Evolutionary conservation across 2,113 vertebrate species (phyloP).

Genomic region (Gnathonemus longibarbis): DNA sequence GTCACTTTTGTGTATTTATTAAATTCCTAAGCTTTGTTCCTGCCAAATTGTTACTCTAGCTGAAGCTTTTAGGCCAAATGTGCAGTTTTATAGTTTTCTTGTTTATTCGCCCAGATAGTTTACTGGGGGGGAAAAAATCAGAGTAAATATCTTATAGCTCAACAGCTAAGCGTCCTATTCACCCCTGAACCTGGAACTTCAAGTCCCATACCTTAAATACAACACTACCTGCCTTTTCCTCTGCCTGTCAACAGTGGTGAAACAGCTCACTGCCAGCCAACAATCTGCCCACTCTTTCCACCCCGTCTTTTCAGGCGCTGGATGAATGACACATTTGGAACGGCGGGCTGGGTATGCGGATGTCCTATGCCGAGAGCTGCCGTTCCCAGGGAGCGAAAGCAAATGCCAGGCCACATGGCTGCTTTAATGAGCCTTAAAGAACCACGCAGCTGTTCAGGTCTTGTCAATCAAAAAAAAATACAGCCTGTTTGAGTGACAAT

Average conservation of each 20-base stretch:
- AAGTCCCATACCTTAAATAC: background rate
- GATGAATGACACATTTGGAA: constrained; percentile 15
- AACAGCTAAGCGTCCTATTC: background rate
- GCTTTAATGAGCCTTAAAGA: background rate
- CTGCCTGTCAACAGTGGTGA: background rate
- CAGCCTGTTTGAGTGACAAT: background rate
- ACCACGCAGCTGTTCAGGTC: background rate
- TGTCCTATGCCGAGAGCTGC: background rate
- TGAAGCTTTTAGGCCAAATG: background rate
- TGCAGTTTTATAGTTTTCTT: constrained; percentile 3
- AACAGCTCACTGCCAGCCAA: background rate
- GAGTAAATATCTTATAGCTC: background rate
- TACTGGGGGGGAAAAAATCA: background rate
- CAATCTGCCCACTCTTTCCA: background rate
- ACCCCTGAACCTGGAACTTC: background rate
- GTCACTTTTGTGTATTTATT: background rate
- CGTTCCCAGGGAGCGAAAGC: background rate
- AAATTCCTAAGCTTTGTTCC: background rate
- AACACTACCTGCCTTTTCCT: background rate
- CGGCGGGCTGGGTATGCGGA: background rate
- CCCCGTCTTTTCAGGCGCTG: background rate
- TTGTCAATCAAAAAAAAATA: background rate
- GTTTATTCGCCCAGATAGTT: background rate
- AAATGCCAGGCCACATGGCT: background rate
- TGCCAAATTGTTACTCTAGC: background rate